Conservation (phyloP, 2,888 invertebrate genomes). For the Agelastica alni region DNA sequence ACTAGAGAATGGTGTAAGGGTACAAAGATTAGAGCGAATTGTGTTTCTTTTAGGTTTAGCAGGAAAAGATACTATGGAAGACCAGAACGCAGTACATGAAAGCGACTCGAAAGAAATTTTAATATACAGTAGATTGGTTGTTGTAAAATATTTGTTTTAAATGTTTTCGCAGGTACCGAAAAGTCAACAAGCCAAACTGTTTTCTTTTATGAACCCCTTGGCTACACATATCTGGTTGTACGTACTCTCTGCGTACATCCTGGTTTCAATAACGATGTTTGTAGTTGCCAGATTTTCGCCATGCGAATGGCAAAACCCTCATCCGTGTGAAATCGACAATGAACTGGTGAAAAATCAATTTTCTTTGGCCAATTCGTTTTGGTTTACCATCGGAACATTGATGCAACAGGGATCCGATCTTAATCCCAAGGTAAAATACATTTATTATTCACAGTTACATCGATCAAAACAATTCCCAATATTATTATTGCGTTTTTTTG, state of each 20-base stretch:
- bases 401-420: conserved; percentile 84
- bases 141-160: too few relatives aligned
- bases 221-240: conserved; percentile 87
- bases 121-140: background rate
- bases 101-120: too few relatives aligned
- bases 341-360: conserved; percentile 77
- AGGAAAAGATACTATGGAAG: too few relatives aligned
- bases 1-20: too few relatives aligned
- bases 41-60: too few relatives aligned
- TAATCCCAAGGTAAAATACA: conserved; percentile 68
- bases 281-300: conserved; percentile 80
- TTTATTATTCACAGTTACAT: too few relatives aligned
- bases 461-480: too few relatives aligned
- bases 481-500: too few relatives aligned
- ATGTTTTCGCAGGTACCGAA: conserved; percentile 65
- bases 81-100: too few relatives aligned
- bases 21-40: too few relatives aligned
- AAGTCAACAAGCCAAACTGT: conserved; percentile 70
- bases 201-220: conserved; percentile 87
- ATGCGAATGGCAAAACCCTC: conserved; percentile 78
- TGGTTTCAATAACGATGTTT: conserved; percentile 79
- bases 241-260: conserved; percentile 77
- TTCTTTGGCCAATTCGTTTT: conserved; percentile 80
- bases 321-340: conserved; percentile 68
- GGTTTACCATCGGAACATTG: conserved; percentile 87